Evolutionary conservation across 2,113 vertebrate genomes (phyloP).

Genomic region (Columbina picui): DNA sequence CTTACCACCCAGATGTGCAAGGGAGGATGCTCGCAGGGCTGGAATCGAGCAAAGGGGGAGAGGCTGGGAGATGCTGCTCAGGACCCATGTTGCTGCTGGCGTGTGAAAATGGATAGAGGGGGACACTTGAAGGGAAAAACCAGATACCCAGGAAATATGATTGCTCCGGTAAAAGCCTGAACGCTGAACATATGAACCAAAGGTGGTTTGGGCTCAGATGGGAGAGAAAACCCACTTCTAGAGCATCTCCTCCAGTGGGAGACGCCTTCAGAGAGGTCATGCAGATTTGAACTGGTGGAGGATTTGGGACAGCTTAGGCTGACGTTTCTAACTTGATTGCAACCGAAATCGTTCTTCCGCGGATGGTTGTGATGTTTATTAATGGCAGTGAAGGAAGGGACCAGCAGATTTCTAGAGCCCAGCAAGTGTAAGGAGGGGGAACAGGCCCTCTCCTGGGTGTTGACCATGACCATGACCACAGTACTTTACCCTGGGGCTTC

Average conservation of each 20-base stretch:
- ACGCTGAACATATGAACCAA: neutral
- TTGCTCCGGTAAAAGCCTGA: neutral
- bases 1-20: rapidly evolving
- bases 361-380: neutral
- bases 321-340: neutral
- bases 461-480: rapidly evolving
- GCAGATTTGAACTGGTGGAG: neutral
- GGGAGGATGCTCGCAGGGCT: neutral
- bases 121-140: neutral
- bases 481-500: neutral
- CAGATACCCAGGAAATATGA: neutral
- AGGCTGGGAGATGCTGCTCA: neutral
- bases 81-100: neutral
- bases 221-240: neutral
- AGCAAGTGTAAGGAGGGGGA: rapidly evolving
- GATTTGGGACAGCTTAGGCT: neutral
- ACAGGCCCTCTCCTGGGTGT: rapidly evolving
- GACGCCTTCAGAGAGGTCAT: neutral
- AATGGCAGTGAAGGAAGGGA: neutral
- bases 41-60: neutral
- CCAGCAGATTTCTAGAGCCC: neutral
- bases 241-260: neutral
- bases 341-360: neutral
- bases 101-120: neutral
- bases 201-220: neutral